These are phyloP conservation scores for Criorhina ranunculi DNA, from an alignment of 2,888 invertebrate species.

Conservation along the genomic window DNA sequence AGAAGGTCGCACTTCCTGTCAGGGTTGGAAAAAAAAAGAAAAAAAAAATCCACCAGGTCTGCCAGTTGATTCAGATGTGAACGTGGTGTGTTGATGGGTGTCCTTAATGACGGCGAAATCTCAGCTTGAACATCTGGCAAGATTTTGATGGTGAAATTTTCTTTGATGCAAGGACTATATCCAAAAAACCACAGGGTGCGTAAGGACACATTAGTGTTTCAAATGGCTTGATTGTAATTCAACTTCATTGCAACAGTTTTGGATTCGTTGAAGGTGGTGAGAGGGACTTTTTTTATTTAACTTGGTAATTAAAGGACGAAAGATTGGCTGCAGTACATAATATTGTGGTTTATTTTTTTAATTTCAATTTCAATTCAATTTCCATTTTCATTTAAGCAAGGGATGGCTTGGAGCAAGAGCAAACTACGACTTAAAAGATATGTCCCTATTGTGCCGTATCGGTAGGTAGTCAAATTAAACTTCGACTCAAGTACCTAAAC, in stretches of 20 bases:
- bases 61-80: slow-evolving; percentile 43
- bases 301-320: too few relatives aligned
- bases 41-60: slow-evolving; percentile 48
- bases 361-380: too few relatives aligned
- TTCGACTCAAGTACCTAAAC: too few relatives aligned
- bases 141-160: slow-evolving; percentile 64
- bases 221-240: slow-evolving; percentile 45
- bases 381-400: too few relatives aligned
- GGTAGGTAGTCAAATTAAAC: too few relatives aligned
- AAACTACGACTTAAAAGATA: too few relatives aligned
- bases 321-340: too few relatives aligned
- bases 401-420: too few relatives aligned
- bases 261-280: neutral
- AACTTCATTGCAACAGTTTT: slow-evolving; percentile 46
- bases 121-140: slow-evolving; percentile 76
- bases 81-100: slow-evolving; percentile 45
- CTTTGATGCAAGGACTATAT: slow-evolving; percentile 25
- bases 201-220: slow-evolving; percentile 60
- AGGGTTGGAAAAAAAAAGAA: slow-evolving; percentile 2
- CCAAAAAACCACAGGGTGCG: slow-evolving; percentile 49
- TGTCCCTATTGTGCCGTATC: too few relatives aligned
- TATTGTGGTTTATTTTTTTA: too few relatives aligned
- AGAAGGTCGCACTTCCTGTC: slow-evolving; percentile 71
- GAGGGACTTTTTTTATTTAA: neutral
- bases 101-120: slow-evolving; percentile 70